These are phyloP conservation scores for Dryadula phaetusa DNA, from an alignment of 2,888 invertebrate species.

Conservation along the genomic window DNA sequence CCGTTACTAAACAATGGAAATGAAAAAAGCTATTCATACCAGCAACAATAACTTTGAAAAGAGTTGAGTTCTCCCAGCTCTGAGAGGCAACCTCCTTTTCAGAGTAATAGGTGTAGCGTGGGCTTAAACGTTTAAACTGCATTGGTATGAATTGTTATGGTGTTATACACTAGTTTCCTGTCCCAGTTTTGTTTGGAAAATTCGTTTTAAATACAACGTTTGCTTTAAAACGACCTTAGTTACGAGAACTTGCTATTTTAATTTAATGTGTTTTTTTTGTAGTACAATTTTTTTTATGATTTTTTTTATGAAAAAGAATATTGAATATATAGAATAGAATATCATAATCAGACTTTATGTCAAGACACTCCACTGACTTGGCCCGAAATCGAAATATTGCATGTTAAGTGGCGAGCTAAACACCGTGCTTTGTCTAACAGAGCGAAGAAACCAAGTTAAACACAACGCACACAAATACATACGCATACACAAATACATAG, in stretches of 20 bases:
- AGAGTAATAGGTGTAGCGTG: constrained; percentile 27
- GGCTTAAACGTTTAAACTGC: constrained; percentile 26
- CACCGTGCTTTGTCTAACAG: too few species aligned
- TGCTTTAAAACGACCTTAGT: background rate
- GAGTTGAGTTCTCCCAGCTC: constrained; percentile 29
- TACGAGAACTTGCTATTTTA: background rate
- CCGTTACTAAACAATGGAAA: constrained; percentile 40
- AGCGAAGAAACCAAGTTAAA: too few species aligned
- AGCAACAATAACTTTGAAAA: constrained; percentile 40
- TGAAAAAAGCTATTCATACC: constrained; percentile 39
- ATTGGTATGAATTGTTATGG: constrained; percentile 19
- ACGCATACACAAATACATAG: too few species aligned
- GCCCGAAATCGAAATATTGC: too few species aligned
- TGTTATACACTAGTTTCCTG: constrained; percentile 18
- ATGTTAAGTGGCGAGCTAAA: too few species aligned
- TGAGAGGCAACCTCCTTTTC: constrained; percentile 38
- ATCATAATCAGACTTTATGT: too few species aligned
- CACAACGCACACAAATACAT: too few species aligned
- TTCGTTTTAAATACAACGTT: constrained; percentile 1
- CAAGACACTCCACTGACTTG: too few species aligned
- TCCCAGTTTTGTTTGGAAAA: constrained; percentile 11
- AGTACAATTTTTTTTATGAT: background rate
- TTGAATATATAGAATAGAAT: too few species aligned
- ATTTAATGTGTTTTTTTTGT: background rate
- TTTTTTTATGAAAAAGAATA: too few species aligned